phyloP scores from a whole-genome alignment of 2,888 invertebrate species.

The Lasioglossum pauxillum region DNA sequence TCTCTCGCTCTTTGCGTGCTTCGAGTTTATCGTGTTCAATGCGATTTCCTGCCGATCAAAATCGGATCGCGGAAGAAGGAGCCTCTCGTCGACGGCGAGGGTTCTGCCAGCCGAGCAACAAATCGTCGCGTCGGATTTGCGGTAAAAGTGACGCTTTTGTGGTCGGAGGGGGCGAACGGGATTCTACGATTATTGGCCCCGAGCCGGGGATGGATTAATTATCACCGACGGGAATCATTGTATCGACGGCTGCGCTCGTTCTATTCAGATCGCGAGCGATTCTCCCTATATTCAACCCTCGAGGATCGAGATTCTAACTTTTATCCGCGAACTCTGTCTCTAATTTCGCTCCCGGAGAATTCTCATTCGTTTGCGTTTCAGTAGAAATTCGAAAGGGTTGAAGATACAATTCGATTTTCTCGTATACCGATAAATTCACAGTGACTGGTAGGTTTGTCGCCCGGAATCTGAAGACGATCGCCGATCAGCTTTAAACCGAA shows the following conservation, averaged over 20 bases:
- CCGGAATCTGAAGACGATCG: neutral
- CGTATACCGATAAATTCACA: neutral
- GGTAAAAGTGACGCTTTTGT: constrained; percentile 30
- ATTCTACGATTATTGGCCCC: neutral
- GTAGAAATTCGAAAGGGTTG: neutral
- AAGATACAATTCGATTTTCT: too few species aligned
- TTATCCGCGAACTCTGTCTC: neutral
- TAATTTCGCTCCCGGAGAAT: neutral
- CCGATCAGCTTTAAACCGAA: constrained; percentile 31
- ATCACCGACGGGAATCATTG: constrained; percentile 1
- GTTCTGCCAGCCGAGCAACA: constrained; percentile 61
- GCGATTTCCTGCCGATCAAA: constrained; percentile 80
- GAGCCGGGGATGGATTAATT: neutral
- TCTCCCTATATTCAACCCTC: neutral
- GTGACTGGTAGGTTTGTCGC: neutral
- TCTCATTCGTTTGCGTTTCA: neutral
- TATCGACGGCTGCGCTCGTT: neutral
- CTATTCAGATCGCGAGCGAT: neutral
- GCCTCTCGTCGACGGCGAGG: constrained; percentile 27
- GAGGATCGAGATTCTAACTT: neutral
- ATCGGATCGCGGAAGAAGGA: constrained; percentile 75
- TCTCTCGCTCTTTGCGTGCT: constrained; percentile 46
- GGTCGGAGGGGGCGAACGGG: constrained; percentile 23
- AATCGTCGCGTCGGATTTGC: constrained; percentile 65
- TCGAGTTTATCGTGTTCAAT: constrained; percentile 80